Conservation (phyloP, 1,140 invertebrate species). For the Drosophila lacertosa region DNA sequence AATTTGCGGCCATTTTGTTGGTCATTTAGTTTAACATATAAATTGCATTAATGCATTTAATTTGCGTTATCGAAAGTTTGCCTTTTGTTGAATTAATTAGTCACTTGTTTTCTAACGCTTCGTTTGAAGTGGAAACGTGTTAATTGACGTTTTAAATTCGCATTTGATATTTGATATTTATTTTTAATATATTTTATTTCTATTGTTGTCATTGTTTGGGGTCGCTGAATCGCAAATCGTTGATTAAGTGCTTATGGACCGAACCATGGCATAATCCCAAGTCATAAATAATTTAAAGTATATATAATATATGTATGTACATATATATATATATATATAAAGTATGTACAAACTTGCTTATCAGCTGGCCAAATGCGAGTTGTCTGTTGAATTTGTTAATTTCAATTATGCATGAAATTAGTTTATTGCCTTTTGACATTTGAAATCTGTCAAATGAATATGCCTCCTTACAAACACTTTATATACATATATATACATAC, state of each 20-base stretch:
- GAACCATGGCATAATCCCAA: slow-evolving; percentile 29
- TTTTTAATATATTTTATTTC: slow-evolving; percentile 23
- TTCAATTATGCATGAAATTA: slow-evolving; percentile 78
- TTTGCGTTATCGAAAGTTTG: slow-evolving; percentile 30
- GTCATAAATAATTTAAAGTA: slow-evolving; percentile 67
- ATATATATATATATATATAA: neutral
- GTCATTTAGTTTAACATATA: slow-evolving; percentile 39
- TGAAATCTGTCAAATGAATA: slow-evolving; percentile 43
- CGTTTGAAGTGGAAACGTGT: slow-evolving; percentile 67
- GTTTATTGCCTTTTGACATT: slow-evolving; percentile 76
- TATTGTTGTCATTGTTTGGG: slow-evolving; percentile 48
- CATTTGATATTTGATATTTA: slow-evolving; percentile 24
- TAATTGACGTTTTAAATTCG: slow-evolving; percentile 51
- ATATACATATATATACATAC: slow-evolving; percentile 3
- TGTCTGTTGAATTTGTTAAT: slow-evolving; percentile 69
- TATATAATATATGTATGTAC: slow-evolving; percentile 43
- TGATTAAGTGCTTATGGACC: slow-evolving; percentile 39
- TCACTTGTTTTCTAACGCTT: slow-evolving; percentile 48
- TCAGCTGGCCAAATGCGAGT: slow-evolving; percentile 57
- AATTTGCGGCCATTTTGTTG: slow-evolving; percentile 58
- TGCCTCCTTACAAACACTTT: too few species aligned
- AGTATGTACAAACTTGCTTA: slow-evolving; percentile 44
- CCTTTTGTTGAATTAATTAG: slow-evolving; percentile 40
- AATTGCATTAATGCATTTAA: slow-evolving; percentile 38
- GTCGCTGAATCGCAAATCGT: slow-evolving; percentile 38